Evolutionary conservation across 2,888 invertebrate genomes (phyloP).

Genomic region (Eupithecia vulgata): DNA sequence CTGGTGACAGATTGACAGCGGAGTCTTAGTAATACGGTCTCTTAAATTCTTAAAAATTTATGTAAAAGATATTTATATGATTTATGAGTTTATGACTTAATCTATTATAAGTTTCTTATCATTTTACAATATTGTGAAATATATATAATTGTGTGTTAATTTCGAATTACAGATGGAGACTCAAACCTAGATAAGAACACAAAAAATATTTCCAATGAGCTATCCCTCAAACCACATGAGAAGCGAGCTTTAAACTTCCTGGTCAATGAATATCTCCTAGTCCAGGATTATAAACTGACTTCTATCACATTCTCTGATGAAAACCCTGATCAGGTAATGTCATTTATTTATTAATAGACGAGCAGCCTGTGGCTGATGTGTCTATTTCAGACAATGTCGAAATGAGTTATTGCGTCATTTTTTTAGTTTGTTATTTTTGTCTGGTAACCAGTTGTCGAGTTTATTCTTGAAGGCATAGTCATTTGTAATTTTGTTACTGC

Average conservation of each 20-base stretch:
- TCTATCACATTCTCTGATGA: constrained; percentile 96
- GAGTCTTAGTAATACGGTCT: too few relatives aligned
- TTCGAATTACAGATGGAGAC: constrained; percentile 65
- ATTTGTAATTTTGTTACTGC: neutral
- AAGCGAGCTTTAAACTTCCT: constrained; percentile 93
- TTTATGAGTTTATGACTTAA: neutral
- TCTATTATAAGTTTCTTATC: neutral
- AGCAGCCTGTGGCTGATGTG: too few relatives aligned
- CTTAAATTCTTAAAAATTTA: too few relatives aligned
- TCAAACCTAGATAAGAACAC: constrained; percentile 71
- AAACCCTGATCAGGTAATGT: constrained; percentile 93
- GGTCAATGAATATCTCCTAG: constrained; percentile 92
- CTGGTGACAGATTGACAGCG: too few relatives aligned
- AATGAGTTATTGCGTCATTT: too few relatives aligned
- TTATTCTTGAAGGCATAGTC: too few relatives aligned
- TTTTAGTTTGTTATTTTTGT: too few relatives aligned
- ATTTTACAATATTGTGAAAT: constrained; percentile 40
- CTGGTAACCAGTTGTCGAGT: too few relatives aligned
- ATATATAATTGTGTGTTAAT: neutral
- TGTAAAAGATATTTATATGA: neutral
- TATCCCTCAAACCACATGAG: constrained; percentile 90
- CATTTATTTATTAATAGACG: too few relatives aligned
- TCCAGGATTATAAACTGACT: constrained; percentile 92
- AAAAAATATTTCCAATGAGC: constrained; percentile 65
- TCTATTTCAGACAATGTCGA: too few relatives aligned